Conservation (phyloP, 2,888 invertebrate genomes). For the Pelosia muscerda region DNA sequence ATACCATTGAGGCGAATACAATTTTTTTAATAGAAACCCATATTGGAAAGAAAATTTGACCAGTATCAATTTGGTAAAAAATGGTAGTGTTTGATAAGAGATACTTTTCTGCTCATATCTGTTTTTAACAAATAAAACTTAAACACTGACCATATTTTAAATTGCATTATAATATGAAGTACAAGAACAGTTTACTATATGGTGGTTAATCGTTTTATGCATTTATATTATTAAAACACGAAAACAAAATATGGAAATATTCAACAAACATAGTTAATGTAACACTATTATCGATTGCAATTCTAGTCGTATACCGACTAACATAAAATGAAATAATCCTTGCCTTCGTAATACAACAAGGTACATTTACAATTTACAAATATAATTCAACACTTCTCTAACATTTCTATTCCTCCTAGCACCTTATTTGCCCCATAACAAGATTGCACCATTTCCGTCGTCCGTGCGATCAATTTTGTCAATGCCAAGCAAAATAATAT, state of each 20-base stretch:
- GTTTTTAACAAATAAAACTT: too few species aligned
- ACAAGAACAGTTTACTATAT: too few species aligned
- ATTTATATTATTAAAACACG: too few species aligned
- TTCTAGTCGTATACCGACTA: neutral
- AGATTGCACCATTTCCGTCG: constrained; percentile 31
- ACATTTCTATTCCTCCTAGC: neutral
- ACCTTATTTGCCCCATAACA: constrained; percentile 1
- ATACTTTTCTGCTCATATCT: too few species aligned
- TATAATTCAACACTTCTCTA: neutral
- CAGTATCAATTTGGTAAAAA: neutral
- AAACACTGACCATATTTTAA: too few species aligned
- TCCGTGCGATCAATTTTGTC: constrained; percentile 27
- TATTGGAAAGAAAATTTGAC: neutral
- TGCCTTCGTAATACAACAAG: neutral
- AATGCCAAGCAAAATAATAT: constrained; percentile 45
- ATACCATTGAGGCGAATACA: too few species aligned
- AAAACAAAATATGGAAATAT: too few species aligned
- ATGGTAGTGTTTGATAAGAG: too few species aligned
- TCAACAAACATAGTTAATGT: neutral
- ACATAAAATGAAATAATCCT: neutral
- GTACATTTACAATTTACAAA: neutral
- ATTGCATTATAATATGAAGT: too few species aligned
- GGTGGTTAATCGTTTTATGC: too few species aligned
- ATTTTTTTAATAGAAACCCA: neutral
- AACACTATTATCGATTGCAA: neutral